These are phyloP conservation scores for Elaphurus davidianus DNA, from an alignment of 2,113 vertebrate species.

Conservation along the genomic window DNA sequence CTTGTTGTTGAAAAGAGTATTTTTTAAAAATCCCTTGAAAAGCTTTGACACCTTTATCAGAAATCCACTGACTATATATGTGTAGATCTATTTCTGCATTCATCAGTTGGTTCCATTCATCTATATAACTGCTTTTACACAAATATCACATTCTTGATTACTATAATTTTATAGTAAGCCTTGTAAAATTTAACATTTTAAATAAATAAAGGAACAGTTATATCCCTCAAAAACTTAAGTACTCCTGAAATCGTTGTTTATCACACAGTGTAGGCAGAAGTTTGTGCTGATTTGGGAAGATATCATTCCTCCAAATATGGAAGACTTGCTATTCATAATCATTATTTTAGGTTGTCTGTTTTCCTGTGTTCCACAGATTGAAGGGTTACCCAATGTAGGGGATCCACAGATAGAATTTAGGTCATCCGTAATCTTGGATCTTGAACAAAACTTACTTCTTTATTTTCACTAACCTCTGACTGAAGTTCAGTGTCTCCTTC, in stretches of 20 bases:
- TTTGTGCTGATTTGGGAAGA: background rate
- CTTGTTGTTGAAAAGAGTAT: background rate
- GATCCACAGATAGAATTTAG: background rate
- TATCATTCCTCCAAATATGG: background rate
- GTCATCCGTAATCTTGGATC: background rate
- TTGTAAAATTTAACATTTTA: background rate
- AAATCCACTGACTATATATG: background rate
- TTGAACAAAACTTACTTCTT: background rate
- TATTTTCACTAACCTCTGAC: background rate
- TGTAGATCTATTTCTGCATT: background rate
- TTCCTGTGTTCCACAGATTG: background rate
- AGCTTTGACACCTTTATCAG: background rate
- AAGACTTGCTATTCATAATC: background rate
- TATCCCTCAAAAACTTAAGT: background rate
- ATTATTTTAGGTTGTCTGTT: background rate
- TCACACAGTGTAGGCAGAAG: background rate
- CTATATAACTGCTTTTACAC: background rate
- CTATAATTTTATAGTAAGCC: background rate
- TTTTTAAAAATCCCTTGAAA: background rate
- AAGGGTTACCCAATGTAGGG: background rate
- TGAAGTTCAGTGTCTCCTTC: background rate
- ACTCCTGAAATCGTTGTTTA: background rate
- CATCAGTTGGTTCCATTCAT: background rate
- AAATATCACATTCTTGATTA: background rate
- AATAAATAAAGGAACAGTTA: background rate